Base-by-base conservation (phyloP, 1,140 invertebrate species). In the fruit fly (Drosophila melanogaster) region DNA sequence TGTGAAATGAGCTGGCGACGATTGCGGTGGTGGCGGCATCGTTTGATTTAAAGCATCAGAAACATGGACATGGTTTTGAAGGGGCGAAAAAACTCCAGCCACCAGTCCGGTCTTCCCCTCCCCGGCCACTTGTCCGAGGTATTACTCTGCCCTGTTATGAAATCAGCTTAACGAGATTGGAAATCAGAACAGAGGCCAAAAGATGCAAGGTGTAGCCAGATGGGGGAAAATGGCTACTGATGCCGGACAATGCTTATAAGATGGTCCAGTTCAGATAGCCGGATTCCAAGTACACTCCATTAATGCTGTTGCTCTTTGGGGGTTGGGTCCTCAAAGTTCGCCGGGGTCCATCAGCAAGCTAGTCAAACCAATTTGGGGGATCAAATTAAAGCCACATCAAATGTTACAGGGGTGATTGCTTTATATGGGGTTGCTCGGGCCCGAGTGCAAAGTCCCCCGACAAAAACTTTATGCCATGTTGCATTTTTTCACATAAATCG, bases 141-240 rank as follows among this genome's bases (percentile, higher is more conserved):
- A 70, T 47, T 70, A 38, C 61, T 49, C 79, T 71, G 37, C 70
- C 78, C 81, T 78, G 69, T 86, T 86, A 86, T 86, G 84, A 86
- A 86, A 86, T 86, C 83, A 86, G 81, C 81, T 86, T 86, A 86
- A 86, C 81, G 59, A 86, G 84, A 86, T 86, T 86, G 83, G 71
- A 86, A 86, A 86, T 86, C 81, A 77, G 81, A 86, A 58, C 51
- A 74, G 69, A 73, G 66, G 67, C 67, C 67, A 61, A 61, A 50
- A 66, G 53, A 65, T 38, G 62, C 57, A 47, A 73, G 59, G 72
- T 65, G 70, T 38, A 22, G 43, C 19, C 24, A 1, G 35, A n/a
- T 38, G 30, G 22, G 62, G 50, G 22, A 3, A 57, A 15, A 17
- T 49, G 62, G 22, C 47, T 53, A 40, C 49, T 69, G 67, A 70